A percentile compares a stretch with the other conserved stretches of the same genome.
These are phyloP conservation scores for Sprattus sprattus DNA, from an alignment of 2,113 vertebrate genomes.

Conservation along the genomic window DNA sequence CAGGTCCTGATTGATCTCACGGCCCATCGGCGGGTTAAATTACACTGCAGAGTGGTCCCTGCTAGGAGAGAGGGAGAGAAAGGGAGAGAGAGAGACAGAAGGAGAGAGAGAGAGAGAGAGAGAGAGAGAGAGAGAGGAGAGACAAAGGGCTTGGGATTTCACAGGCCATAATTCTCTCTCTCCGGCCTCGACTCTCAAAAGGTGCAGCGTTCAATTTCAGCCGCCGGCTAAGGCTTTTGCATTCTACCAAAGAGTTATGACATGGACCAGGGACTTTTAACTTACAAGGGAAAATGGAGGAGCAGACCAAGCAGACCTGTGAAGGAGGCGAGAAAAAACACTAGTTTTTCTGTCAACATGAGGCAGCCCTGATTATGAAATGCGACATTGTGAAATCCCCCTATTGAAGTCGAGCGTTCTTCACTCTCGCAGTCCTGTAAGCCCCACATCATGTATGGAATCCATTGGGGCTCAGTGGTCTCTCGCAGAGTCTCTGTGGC, in stretches of 20 bases:
- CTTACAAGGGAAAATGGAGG: conserved; percentile 49
- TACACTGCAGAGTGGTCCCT: conserved; percentile 61
- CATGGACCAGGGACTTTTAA: conserved; percentile 57
- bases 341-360: not conserved
- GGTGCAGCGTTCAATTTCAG: conserved; percentile 65
- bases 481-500: conserved; percentile 31
- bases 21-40: conserved; percentile 62
- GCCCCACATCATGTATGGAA: not conserved
- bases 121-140: conserved; percentile 11
- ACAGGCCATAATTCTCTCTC: conserved; percentile 64
- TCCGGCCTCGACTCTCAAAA: conserved; percentile 60
- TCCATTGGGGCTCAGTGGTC: not conserved
- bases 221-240: conserved; percentile 39
- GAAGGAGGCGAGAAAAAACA: conserved; percentile 17
- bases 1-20: conserved; percentile 60
- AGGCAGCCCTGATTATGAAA: not conserved
- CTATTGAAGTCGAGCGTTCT: not conserved
- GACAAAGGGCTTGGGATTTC: conserved; percentile 57
- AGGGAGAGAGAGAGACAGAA: not conserved
- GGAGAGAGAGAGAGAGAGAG: too few relatives aligned
- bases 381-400: not conserved
- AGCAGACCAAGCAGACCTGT: conserved; percentile 51
- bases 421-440: not conserved
- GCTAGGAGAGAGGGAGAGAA: conserved; percentile 13
- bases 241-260: conserved; percentile 66